phyloP scores from a whole-genome alignment of 2,113 vertebrate species.

The Amphiprion ocellaris region DNA sequence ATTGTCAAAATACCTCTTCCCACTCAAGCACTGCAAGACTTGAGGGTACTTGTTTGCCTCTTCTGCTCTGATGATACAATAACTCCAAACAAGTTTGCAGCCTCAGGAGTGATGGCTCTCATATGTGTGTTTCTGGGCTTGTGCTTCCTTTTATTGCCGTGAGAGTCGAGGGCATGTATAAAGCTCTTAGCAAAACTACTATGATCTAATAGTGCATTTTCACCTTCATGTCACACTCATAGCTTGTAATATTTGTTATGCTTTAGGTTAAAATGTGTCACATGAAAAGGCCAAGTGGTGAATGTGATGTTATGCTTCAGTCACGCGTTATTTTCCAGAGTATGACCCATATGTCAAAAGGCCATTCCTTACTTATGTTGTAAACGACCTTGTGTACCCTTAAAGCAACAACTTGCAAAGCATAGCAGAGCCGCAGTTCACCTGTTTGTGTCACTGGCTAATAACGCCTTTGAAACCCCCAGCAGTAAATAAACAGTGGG shows the following conservation, averaged over 20 bases:
- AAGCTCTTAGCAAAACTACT: conserved; percentile 40
- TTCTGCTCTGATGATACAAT: conserved; percentile 81
- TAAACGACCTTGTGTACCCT: conserved; percentile 1
- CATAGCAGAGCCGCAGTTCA: conserved; percentile 37
- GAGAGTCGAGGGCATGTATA: conserved; percentile 78
- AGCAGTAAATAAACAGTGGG: conserved; percentile 72
- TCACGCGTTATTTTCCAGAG: neutral
- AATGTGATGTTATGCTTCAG: conserved; percentile 8
- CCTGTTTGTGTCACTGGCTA: conserved; percentile 58
- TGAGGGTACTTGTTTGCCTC: conserved; percentile 83
- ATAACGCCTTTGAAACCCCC: conserved; percentile 60
- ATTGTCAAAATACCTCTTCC: conserved; percentile 81
- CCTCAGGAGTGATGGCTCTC: conserved; percentile 73
- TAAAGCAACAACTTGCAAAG: conserved; percentile 29
- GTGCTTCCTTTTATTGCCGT: conserved; percentile 86
- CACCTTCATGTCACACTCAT: conserved; percentile 23
- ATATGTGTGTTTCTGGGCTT: conserved; percentile 86
- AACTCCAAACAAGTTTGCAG: conserved; percentile 77
- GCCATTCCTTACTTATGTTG: conserved; percentile 7
- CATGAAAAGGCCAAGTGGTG: neutral
- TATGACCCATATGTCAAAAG: conserved; percentile 5
- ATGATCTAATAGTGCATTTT: conserved; percentile 45
- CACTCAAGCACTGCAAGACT: conserved; percentile 71
- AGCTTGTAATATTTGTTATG: conserved; percentile 10
- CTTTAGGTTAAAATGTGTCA: conserved; percentile 14